Evolutionary conservation across 2,888 invertebrate species (phyloP), one percentile per base, ranked within the genome.

Genomic region (Gnatocerus cornutus): DNA sequence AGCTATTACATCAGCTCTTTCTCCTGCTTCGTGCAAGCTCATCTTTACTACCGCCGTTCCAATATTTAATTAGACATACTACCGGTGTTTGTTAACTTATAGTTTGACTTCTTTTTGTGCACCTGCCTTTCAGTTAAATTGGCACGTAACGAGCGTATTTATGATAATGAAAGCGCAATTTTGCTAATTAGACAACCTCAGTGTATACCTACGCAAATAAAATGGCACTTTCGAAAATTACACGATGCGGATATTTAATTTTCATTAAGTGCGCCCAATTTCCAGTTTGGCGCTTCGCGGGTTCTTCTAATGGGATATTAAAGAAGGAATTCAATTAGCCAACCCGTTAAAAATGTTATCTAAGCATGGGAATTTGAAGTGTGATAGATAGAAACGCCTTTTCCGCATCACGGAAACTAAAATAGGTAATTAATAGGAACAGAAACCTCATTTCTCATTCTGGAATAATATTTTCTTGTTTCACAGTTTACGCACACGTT

Each of bases 21-120:
- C 52, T 61, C 33, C 30, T 59, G 53, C 61, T 50, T 16, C 41
- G 53, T 52, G 37, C 55, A 21, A 33, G 37, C 59, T 33, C 39
- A 68, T 65, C 58, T 65, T 65, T 53, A 61, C 50, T 58, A 46
- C 55, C 43, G 64, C 52, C 55, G 50, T 58, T 48, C 56, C 65
- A 55, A 59, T 62, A 68, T 62, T 68, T 68, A 55, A 62, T 68
- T 56, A 55, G 61, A 61, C 55, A n/a, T 55, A 37, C 64, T 46
- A 30, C 45, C 55, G 65, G 46, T n/a, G n/a, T n/a, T n/a, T 65
- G 65, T 48, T 65, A 65, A 65, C 39, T 50, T 30, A 30, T 8
- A 27, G 41, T 53, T 52, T 41, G 14, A 29, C 29, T 52, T 21
- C 12, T 9, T 39, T 41, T 39, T 50, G 39, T 21, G 27, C 37